Evolutionary conservation across 1,140 invertebrate genomes (phyloP).

Genomic region (Glossosoma conforme): DNA sequence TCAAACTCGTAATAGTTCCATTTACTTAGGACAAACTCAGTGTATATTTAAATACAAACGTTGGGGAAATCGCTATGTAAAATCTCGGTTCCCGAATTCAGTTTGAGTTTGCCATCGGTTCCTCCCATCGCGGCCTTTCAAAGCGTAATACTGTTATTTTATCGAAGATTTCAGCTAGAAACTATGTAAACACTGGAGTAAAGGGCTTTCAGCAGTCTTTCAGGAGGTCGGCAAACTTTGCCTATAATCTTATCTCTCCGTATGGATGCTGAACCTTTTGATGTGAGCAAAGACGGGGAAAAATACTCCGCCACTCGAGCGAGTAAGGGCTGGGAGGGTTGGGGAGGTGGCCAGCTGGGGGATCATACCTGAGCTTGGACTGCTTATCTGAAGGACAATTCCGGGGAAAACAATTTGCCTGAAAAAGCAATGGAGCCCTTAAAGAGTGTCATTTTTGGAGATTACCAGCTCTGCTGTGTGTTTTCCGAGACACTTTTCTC

Average conservation of each 20-base stretch:
- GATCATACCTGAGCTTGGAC: too few relatives aligned
- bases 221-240: slow-evolving; percentile 6
- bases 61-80: neutral
- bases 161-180: slow-evolving; percentile 29
- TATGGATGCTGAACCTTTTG: slow-evolving; percentile 13
- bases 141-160: slow-evolving; percentile 28
- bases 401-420: too few relatives aligned
- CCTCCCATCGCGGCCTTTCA: slow-evolving; percentile 5
- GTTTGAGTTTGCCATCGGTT: slow-evolving; percentile 10
- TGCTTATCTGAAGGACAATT: too few relatives aligned
- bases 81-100: slow-evolving; percentile 8
- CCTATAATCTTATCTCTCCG: slow-evolving; percentile 15
- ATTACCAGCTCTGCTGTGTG: too few relatives aligned
- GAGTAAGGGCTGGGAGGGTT: neutral
- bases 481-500: too few relatives aligned
- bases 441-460: too few relatives aligned
- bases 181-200: slow-evolving; percentile 29
- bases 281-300: slow-evolving; percentile 27
- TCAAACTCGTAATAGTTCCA: too few relatives aligned
- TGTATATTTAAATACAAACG: neutral
- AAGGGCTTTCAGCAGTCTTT: slow-evolving; percentile 6
- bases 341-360: slow-evolving; percentile 7
- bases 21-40: too few relatives aligned
- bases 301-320: slow-evolving; percentile 21
- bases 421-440: too few relatives aligned